phyloP scores from a whole-genome alignment of 2,113 vertebrate species.

The Semnopithecus entellus region DNA sequence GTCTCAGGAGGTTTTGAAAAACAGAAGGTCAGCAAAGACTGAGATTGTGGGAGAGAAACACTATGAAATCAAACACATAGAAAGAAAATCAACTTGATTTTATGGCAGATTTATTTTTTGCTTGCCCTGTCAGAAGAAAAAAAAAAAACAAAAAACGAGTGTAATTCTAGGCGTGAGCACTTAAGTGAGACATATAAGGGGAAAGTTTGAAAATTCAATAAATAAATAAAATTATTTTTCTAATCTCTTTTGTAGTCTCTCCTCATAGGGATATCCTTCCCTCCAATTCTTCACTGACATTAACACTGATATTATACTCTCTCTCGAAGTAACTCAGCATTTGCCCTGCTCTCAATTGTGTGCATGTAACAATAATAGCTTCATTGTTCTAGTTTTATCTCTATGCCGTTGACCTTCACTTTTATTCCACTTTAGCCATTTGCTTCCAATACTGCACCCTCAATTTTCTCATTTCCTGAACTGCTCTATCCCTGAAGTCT shows the following conservation, averaged over 20 bases:
- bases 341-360: neutral
- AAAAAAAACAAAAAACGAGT: neutral
- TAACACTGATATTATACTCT: neutral
- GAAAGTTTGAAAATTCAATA: conserved; percentile 8
- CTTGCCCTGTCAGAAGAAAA: neutral
- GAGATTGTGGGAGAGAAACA: neutral
- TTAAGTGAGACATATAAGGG: neutral
- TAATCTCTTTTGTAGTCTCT: neutral
- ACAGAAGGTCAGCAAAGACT: neutral
- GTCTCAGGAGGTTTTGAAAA: neutral
- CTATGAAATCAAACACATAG: neutral
- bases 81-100: neutral
- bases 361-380: neutral
- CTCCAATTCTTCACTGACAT: neutral
- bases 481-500: neutral
- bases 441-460: neutral
- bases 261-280: neutral
- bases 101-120: neutral
- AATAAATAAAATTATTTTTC: neutral
- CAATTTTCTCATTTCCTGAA: neutral
- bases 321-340: neutral
- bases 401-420: neutral
- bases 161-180: neutral
- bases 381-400: neutral
- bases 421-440: neutral